Evolutionary conservation across 2,797 vertebrate species (phyloP), one percentile per base, ranked within the genome.

Genomic region (Staurois parvus): DNA sequence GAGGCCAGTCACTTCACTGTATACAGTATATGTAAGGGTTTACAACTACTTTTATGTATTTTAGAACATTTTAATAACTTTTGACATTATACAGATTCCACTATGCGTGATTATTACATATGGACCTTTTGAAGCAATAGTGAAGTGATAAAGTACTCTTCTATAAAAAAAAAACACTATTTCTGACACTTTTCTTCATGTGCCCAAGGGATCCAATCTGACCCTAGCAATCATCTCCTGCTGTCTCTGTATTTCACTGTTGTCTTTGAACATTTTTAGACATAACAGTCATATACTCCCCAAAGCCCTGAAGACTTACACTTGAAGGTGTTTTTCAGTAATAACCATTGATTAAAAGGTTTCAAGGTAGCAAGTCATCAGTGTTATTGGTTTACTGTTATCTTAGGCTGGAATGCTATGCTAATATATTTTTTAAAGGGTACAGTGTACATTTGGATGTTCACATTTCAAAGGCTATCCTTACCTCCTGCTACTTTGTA

Each of bases 371-470:
- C 52, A 21, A 59, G 29, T 59, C 45, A 37, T 80, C 45, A 34
- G 56, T 80, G 79, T 80, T 72, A 80, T 80, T 80, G 30, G 19
- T 72, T 52, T 80, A 72, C 79, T 32, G 11, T 26, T 30, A 80
- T 68, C 69, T 80, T 80, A 72, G 29, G 37, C 56, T 70, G 79
- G 48, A 80, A 80, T 80, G 69, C 67, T 34, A 80, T 15, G 6
- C 68, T 72, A 62, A 81, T 72, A 73, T 68, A 17, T 81, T 81
- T 42, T 81, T 59, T 15, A 1, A 80, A 48, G 78, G 45, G 24
- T 80, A 70, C 79, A 64, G 69, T 73, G 37, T 70, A 37, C 48
- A 62, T 66, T 64, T 66, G 19, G 37, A 37, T 62, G 24, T 40
- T 78, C 56, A 26, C 26, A n/a, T 62, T 64, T 73, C 72, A 56